A percentile compares a stretch with the other conserved stretches of the same genome.
phyloP scores from a whole-genome alignment of 2,113 vertebrate species.

The Plectropomus leopardus region DNA sequence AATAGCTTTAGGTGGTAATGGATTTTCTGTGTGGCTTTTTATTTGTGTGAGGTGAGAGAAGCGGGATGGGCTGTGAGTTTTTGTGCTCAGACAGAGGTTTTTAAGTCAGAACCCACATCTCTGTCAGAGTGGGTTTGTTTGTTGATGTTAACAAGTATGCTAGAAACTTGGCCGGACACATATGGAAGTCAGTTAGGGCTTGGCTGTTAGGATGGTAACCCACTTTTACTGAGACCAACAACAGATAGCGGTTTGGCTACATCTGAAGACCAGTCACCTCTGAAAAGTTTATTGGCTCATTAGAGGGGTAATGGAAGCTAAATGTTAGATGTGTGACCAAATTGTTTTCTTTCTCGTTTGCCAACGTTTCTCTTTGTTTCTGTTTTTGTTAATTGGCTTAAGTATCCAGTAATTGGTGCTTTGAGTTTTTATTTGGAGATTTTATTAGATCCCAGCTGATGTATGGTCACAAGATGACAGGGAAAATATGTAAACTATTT shows the following conservation, averaged over 20 bases:
- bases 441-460: slow-evolving; percentile 67
- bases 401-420: slow-evolving; percentile 60
- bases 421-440: slow-evolving; percentile 57
- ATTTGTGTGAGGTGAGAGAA: slow-evolving; percentile 28
- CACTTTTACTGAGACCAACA: slow-evolving; percentile 49
- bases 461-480: slow-evolving; percentile 64
- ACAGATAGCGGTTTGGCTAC: slow-evolving; percentile 64
- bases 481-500: slow-evolving; percentile 56
- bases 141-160: slow-evolving; percentile 49
- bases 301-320: slow-evolving; percentile 60
- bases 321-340: slow-evolving; percentile 69
- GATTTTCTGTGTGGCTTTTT: slow-evolving; percentile 35
- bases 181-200: slow-evolving; percentile 57
- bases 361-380: slow-evolving; percentile 52
- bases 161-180: slow-evolving; percentile 55
- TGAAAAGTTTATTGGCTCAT: slow-evolving; percentile 65
- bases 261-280: slow-evolving; percentile 57
- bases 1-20: slow-evolving; percentile 28
- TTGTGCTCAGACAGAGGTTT: slow-evolving; percentile 35
- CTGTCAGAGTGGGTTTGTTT: slow-evolving; percentile 58
- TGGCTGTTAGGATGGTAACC: slow-evolving; percentile 50
- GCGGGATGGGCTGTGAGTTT: slow-evolving; percentile 12
- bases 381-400: slow-evolving; percentile 63
- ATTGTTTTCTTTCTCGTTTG: slow-evolving; percentile 62
- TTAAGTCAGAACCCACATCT: slow-evolving; percentile 31